phyloP scores from a whole-genome alignment of 2,113 vertebrate species.

The Procavia capensis region DNA sequence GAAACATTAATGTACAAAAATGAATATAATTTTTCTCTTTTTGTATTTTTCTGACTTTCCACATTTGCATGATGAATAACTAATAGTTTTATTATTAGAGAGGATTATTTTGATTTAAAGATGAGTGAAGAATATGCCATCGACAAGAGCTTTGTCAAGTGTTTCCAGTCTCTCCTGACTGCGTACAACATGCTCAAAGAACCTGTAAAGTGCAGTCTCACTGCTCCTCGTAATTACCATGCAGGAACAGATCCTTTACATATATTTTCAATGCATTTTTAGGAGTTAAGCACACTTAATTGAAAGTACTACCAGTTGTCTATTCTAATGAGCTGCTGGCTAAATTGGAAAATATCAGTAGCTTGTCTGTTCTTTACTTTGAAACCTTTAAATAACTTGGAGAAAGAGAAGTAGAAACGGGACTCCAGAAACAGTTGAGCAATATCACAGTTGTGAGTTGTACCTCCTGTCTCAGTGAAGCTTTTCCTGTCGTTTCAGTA shows the following conservation, averaged over 20 bases:
- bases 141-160: not conserved
- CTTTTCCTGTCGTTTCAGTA: conserved; percentile 26
- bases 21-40: not conserved
- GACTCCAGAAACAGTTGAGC: conserved; percentile 57
- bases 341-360: conserved; percentile 36
- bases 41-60: not conserved
- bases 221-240: not conserved
- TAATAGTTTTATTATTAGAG: not conserved
- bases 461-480: conserved; percentile 61
- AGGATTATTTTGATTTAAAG: conserved; percentile 11
- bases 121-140: not conserved
- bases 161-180: not conserved
- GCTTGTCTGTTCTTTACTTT: conserved; percentile 48
- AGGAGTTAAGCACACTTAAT: conserved; percentile 47
- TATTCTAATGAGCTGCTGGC: conserved; percentile 56
- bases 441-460: conserved; percentile 36
- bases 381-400: conserved; percentile 61
- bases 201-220: conserved; percentile 8
- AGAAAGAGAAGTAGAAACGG: conserved; percentile 65
- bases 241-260: not conserved
- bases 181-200: not conserved
- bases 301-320: conserved; percentile 68
- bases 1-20: not conserved
- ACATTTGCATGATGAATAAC: not conserved
- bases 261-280: conserved; percentile 62